phyloP scores from a whole-genome alignment of 30 jellyfish, hydroid and myxozoan species.

The Aurelia sp. region DNA sequence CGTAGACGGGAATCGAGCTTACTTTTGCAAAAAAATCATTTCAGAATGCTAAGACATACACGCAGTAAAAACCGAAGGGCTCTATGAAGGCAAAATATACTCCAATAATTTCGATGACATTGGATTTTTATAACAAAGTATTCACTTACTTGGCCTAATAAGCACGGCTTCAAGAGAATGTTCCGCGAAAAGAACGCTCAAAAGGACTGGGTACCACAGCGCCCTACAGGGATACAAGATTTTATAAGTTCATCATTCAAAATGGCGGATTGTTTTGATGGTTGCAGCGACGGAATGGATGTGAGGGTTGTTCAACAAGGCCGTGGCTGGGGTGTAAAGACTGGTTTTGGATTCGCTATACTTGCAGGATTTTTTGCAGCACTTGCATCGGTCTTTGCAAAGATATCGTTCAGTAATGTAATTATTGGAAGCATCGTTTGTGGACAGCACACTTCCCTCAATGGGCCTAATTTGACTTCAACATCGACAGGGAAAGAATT shows the following conservation, averaged over 20 bases:
- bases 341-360: constrained; percentile 46
- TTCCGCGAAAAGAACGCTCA: constrained; percentile 17
- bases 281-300: not conserved
- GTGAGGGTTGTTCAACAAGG: not conserved
- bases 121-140: not conserved
- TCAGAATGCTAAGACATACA: no score
- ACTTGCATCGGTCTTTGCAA: constrained; percentile 71
- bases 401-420: constrained; percentile 26
- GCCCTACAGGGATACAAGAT: constrained; percentile 32
- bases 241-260: not conserved
- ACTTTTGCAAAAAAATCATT: no score
- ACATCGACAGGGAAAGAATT: not conserved
- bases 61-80: no score
- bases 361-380: constrained; percentile 71
- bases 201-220: constrained; percentile 11
- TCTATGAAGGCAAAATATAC: no score
- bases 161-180: constrained; percentile 40
- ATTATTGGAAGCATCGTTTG: not conserved
- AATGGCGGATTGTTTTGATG: constrained; percentile 29
- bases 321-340: not conserved
- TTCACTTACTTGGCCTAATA: constrained; percentile 56
- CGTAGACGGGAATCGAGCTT: no score
- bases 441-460: not conserved
- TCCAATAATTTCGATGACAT: not conserved
- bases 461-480: not conserved